These are phyloP conservation scores for Tylochromis polylepis DNA, from an alignment of 2,113 vertebrate species.

Conservation along the genomic window DNA sequence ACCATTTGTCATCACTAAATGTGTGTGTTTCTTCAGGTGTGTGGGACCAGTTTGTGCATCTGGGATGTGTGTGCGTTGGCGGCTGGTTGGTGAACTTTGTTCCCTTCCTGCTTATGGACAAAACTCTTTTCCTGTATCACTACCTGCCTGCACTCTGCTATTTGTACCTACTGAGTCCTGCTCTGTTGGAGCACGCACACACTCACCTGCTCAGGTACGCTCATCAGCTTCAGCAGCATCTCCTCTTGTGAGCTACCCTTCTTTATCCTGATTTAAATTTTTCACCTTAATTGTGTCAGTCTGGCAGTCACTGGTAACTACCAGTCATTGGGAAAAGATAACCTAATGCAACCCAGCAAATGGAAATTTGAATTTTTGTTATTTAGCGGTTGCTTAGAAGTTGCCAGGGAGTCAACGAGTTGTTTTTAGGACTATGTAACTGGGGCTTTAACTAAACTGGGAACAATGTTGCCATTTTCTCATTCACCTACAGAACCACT, in stretches of 20 bases:
- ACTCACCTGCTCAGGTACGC: slow-evolving; percentile 66
- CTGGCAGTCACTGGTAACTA: not conserved
- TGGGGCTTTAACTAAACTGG: not conserved
- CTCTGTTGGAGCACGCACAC: slow-evolving; percentile 59
- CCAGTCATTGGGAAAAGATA: not conserved
- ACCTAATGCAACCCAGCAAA: not conserved
- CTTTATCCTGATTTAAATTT: not conserved
- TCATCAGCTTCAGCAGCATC: not conserved
- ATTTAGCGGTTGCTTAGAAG: not conserved
- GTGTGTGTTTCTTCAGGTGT: slow-evolving; percentile 71
- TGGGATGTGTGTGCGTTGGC: slow-evolving; percentile 78
- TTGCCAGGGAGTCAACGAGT: not conserved
- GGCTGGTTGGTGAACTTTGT: slow-evolving; percentile 58
- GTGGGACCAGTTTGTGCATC: slow-evolving; percentile 59
- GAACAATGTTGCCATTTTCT: not conserved
- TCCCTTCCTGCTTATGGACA: slow-evolving; percentile 70
- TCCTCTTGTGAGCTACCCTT: not conserved
- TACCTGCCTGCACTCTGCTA: slow-evolving; percentile 77
- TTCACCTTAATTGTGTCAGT: not conserved
- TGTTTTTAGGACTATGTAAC: not conserved
- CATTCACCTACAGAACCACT: not conserved
- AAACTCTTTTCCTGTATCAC: slow-evolving; percentile 67
- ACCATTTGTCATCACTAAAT: not conserved
- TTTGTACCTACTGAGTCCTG: slow-evolving; percentile 55
- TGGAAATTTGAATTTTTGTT: not conserved